These are phyloP conservation scores for Medauroidea extradentata DNA, from an alignment of 1,140 invertebrate genomes.

Conservation along the genomic window DNA sequence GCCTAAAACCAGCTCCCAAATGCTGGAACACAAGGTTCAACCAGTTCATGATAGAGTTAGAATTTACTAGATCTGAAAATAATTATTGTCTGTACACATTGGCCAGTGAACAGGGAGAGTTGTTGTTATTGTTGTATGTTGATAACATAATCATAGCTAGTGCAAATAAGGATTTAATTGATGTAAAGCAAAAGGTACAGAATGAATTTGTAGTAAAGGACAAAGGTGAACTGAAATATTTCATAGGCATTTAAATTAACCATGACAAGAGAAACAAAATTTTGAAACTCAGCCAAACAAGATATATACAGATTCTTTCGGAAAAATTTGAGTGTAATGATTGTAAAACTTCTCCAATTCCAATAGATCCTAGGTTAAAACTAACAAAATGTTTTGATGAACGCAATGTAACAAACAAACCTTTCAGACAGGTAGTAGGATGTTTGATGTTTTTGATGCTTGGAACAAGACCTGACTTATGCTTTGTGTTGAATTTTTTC, in stretches of 20 bases:
- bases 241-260: slow-evolving; percentile 14
- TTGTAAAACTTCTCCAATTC: no score
- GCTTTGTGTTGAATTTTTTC: slow-evolving; percentile 21
- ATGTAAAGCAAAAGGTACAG: slow-evolving; percentile 4
- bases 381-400: no score
- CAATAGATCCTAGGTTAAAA: no score
- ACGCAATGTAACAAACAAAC: no score
- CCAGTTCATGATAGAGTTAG: slow-evolving; percentile 6
- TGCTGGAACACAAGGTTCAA: slow-evolving; percentile 15
- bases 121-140: slow-evolving; percentile 14
- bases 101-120: not conserved
- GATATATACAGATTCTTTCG: not conserved
- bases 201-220: slow-evolving; percentile 13
- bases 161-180: slow-evolving; percentile 1
- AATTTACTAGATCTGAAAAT: slow-evolving; percentile 10
- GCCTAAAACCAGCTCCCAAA: slow-evolving; percentile 14
- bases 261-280: slow-evolving; percentile 1
- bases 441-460: slow-evolving; percentile 29
- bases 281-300: slow-evolving; percentile 1
- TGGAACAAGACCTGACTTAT: slow-evolving; percentile 30
- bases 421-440: slow-evolving; percentile 27
- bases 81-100: slow-evolving; percentile 13
- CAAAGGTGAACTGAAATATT: slow-evolving; percentile 15
- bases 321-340: no score
- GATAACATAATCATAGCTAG: slow-evolving; percentile 15